Evolutionary conservation across 35 echinoderm and acorn worm species (phyloP), one percentile per base, ranked within the genome.

Genomic region (Anneissia japonica): DNA sequence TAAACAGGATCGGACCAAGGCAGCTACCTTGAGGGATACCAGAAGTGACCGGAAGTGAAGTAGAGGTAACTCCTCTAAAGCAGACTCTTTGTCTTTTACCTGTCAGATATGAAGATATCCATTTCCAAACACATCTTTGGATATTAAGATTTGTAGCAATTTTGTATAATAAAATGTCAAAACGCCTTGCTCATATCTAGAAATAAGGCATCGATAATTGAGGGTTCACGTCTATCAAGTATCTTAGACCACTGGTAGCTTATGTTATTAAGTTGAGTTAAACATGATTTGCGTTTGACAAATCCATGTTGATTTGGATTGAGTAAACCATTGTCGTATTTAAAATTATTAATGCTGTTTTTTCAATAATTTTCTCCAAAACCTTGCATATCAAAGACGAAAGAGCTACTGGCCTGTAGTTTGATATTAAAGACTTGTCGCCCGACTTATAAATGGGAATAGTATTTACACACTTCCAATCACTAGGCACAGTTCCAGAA

Each of bases 1-100:
- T 76, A 41, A 87, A 80, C 16, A 80, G 74, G 12, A 73, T 28
- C 19, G 85, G 73, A 10, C 74, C 84, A 6, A 86, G 21, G 23
- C 75, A 34, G 77, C 84, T 86, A 26, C 72, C 84, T 36, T 36
- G 64, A 36, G 84, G 84, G 30, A 86, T 37, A 16, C 37, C 84
- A 13, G 21, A 77, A 38, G 84, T 86, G 72, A 75, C 55, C 38
- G 23, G 34, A 21, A 74, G 35, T 34, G 72, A 86, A 9, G 10
- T 36, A 26, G 73, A 74, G 21, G 5, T 5, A 77, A 28, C 34
- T 33, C 74, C 64, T 5, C 64, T n/a, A 38, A 39, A 38, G 11
- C 38, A 46, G 12, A 46, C 35, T 38, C n/a, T 11, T 36, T 31
- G 85, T 37, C 36, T n/a, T 30, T 32, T 77, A 21, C 79, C 74